Conservation (phyloP, 1,140 invertebrate genomes). For the Heliothis virescens region DNA sequence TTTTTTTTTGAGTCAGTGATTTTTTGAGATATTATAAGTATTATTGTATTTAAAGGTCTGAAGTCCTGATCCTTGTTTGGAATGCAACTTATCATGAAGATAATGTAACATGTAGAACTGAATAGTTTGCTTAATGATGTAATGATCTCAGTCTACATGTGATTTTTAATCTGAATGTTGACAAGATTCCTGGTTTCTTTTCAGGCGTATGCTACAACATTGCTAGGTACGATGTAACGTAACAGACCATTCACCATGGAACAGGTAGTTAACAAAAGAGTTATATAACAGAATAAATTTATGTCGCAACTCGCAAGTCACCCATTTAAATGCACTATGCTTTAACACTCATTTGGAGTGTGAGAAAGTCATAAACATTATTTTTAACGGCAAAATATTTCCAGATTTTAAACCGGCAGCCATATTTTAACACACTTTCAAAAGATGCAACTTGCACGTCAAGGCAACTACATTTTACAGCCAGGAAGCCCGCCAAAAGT, state of each 20-base stretch:
- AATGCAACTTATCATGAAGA: no score
- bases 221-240: background rate
- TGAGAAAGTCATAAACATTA: conserved; percentile 40
- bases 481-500: conserved; percentile 14
- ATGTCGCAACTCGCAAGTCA: conserved; percentile 36
- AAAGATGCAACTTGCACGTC: conserved; percentile 8
- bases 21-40: no score
- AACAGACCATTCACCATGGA: background rate
- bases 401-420: background rate
- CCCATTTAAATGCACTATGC: conserved; percentile 14
- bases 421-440: conserved; percentile 12
- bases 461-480: conserved; percentile 24
- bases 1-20: no score
- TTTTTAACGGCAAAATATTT: conserved; percentile 11
- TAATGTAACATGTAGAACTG: no score
- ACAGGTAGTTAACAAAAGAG: background rate
- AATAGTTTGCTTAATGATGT: no score
- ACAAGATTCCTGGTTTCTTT: no score
- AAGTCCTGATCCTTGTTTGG: no score
- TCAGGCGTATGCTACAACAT: background rate
- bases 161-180: no score
- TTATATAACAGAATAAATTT: conserved; percentile 18
- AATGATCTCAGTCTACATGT: no score
- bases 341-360: conserved; percentile 25
- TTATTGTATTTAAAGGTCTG: no score